Evolutionary conservation across 2,797 vertebrate genomes (phyloP).

Genomic region (Melopsittacus undulatus): DNA sequence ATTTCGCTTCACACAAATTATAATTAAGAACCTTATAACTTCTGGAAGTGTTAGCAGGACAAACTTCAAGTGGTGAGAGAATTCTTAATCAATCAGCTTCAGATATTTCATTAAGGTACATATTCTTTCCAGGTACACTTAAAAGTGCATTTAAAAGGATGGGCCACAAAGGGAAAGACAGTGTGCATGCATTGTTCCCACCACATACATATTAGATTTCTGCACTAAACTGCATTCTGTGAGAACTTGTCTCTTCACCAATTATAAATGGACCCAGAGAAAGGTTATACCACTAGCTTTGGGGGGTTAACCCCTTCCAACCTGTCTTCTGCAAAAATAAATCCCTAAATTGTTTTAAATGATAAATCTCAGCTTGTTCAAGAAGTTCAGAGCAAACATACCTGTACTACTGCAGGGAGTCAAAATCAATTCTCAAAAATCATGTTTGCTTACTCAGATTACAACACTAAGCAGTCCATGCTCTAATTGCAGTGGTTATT

Average conservation of each 20-base stretch:
- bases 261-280: neutral
- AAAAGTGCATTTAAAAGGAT: neutral
- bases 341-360: neutral
- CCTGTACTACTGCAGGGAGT: neutral
- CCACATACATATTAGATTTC: neutral
- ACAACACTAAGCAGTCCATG: neutral
- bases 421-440: neutral
- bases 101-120: neutral
- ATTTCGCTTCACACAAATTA: neutral
- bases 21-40: neutral
- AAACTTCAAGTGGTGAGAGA: neutral
- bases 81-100: neutral
- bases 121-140: neutral
- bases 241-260: neutral
- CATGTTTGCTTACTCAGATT: neutral
- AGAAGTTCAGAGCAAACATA: neutral
- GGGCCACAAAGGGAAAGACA: accelerated
- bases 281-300: neutral
- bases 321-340: neutral
- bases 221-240: neutral
- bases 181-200: accelerated
- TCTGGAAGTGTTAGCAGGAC: neutral
- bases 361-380: neutral
- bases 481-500: neutral
- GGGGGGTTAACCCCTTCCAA: neutral